Percentiles rank a stretch among this genome's conserved stretches.
These are phyloP conservation scores for Carpatolechia fugitivella DNA, from an alignment of 2,888 invertebrate species.

Conservation along the genomic window DNA sequence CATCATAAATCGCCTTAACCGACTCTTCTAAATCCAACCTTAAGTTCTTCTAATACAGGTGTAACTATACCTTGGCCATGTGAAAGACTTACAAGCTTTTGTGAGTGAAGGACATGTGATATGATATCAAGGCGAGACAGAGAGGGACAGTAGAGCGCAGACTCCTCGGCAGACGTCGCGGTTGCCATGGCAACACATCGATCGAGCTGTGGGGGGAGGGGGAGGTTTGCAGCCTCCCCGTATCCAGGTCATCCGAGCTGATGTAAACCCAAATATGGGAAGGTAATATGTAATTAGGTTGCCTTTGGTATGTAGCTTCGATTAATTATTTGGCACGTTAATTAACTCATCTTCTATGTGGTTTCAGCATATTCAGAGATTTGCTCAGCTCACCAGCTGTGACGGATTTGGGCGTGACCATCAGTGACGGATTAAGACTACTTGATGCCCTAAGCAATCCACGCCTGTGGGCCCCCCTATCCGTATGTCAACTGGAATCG, in stretches of 20 bases:
- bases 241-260: conserved; percentile 71
- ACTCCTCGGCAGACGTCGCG: conserved; percentile 78
- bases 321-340: too few relatives aligned
- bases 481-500: too few relatives aligned
- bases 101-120: conserved; percentile 52
- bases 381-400: too few relatives aligned
- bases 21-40: background rate
- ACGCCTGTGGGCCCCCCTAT: too few relatives aligned
- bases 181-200: conserved; percentile 75
- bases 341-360: too few relatives aligned
- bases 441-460: too few relatives aligned
- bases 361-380: too few relatives aligned
- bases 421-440: too few relatives aligned
- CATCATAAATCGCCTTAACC: background rate
- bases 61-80: background rate
- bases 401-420: too few relatives aligned
- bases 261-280: background rate
- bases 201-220: conserved; percentile 51
- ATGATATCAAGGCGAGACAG: conserved; percentile 79
- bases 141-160: conserved; percentile 77
- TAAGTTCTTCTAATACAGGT: background rate
- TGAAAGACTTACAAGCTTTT: conserved; percentile 25
- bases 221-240: conserved; percentile 57
- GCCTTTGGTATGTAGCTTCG: conserved; percentile 27
- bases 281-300: conserved; percentile 12